Evolutionary conservation across 2,888 invertebrate genomes (phyloP).

Genomic region (Caenorhabditis sp.): DNA sequence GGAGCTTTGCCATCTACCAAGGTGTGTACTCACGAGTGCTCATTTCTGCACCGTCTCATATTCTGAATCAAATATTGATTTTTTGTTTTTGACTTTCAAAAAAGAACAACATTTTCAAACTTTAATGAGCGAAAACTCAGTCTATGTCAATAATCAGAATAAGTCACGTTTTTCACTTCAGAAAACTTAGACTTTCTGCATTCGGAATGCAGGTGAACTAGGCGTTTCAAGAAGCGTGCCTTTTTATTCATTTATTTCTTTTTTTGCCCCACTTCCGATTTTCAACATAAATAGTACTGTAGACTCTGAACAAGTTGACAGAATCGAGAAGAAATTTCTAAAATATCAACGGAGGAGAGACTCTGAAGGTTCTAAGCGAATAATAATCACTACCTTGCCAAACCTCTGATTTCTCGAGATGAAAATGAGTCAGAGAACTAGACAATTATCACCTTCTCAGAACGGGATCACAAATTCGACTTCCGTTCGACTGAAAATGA

Average conservation of each 20-base stretch:
- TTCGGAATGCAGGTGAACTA: background rate
- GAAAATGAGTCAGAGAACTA: too few species aligned
- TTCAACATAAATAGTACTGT: too few species aligned
- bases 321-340: too few species aligned
- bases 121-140: background rate
- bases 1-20: too few species aligned
- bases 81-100: background rate
- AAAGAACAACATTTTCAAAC: background rate
- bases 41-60: background rate
- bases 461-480: background rate
- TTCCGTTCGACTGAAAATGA: background rate
- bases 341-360: too few species aligned
- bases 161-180: constrained; percentile 5
- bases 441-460: too few species aligned
- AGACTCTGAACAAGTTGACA: too few species aligned
- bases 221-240: background rate
- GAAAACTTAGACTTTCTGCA: background rate
- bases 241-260: too few species aligned
- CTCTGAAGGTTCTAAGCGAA: too few species aligned
- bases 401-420: too few species aligned
- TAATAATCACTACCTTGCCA: too few species aligned
- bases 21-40: background rate
- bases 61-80: background rate
- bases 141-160: constrained; percentile 1
- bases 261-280: background rate